Evolutionary conservation across 2,113 vertebrate genomes (phyloP), one percentile per base, ranked within the genome.

Genomic region (Cricetomys ansorgei): DNA sequence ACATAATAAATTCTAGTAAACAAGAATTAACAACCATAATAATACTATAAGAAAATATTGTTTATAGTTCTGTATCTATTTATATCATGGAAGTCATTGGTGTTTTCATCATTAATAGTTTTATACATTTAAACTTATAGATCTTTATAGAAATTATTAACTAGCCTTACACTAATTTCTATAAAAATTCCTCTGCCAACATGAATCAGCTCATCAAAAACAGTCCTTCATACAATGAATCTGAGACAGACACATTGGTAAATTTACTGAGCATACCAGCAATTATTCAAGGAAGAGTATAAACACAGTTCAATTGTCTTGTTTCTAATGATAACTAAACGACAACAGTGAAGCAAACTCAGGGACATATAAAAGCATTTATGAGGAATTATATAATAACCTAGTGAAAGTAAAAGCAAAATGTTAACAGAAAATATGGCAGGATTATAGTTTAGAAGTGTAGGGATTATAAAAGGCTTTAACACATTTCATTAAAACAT

Each of bases 381-480:
- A 55, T 91, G 55, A 43, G 43, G n/a, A n/a, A 90, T 72, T 75
- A 8, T 59, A 57, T 34, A 43, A 84, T 90, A 23, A 94, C 17
- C 15, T 43, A 40, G 10, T 79, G 48, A 92, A 69, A 69, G 90
- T 29, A 59, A 92, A 92, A 90, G 48, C 37, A 80, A 96, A 94
- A 84, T 69, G 88, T 83, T 94, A 92, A 88, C 89, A 92, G 84
- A 83, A 73, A 87, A 92, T 89, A 75, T 59, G 1, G 23, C n/a
- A 50, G 31, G 40, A 90, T 86, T 73, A 84, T 27, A 83, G 12
- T 40, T 92, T 83, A 19, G 45, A 70, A 93, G 73, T 53, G 0
- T 15, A 62, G 43, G 1, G 59, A 57, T 88, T 94, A 65, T n/a
- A 72, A 80, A 84, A 81, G 65, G 62, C 45, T 81, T n/a, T 48